Evolutionary conservation across 2,888 invertebrate species (phyloP), one percentile per base, ranked within the genome.

Genomic region (Cephus pygmeus): DNA sequence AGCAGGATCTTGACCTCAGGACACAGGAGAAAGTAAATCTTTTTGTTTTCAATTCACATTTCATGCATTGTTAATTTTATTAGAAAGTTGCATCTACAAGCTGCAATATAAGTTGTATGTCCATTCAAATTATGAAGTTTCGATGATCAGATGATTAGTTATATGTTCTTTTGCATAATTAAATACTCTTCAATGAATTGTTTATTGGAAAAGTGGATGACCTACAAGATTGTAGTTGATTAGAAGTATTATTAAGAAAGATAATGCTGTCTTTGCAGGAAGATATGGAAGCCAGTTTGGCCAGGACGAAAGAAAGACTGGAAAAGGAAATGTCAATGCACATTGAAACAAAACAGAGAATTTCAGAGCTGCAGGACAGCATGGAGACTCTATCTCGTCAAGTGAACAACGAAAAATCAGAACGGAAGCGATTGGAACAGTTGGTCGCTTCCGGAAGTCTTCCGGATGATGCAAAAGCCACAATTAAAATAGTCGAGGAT

Each of bases 261-360:
- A 77, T 69, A 15, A 6, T 56, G 36, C 30, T 69, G 30, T 35
- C 56, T 80, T 81, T 87, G 75, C 81, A 92, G 92, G 98, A 98
- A 92, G 98, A 98, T 91, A 93, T 98, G 85, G 97, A 98, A 91
- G 95, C 96, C 2, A 95, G 96, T 80, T 92, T 98, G 81, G 92
- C 94, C 0, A 93, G 97, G 77, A 94, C 97, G 88, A 97, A 97
- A 89, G 97, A 97, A 88, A 94, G 98, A 11, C 92, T 98, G 36
- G 98, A 98, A 91, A 96, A 97, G 85, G 98, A 98, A 92, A 96
- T 96, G 0, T 95, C 97, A 0, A 94, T 95, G 79, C 97, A 97
- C 88, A 95, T 97, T 88, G 97, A 98, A 92, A 96, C 97, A 2
- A 94, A 95, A 79, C 97, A 97, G 92, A 93, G 96, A 36, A 95